Percentiles rank a stretch among this genome's conserved stretches.
Evolutionary conservation across 1,140 invertebrate genomes (phyloP).

Genomic region (Chymomyza costata): DNA sequence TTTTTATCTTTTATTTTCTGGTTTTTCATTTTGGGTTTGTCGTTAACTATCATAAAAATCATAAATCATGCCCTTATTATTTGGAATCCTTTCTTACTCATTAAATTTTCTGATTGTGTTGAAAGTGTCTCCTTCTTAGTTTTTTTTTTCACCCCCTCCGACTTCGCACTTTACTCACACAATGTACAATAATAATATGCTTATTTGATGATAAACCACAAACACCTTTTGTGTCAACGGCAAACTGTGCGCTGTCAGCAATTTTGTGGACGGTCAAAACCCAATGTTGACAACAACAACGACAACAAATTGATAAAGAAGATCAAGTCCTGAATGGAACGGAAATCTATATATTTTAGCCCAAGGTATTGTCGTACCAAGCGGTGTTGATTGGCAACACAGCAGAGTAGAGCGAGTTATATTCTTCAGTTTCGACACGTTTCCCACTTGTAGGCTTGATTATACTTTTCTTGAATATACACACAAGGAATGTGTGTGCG

Average conservation of each 20-base stretch:
- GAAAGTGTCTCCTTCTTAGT: neutral
- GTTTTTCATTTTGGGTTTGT: neutral
- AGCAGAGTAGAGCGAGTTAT: slow-evolving; percentile 48
- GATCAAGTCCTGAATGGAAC: no score
- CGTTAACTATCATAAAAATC: neutral
- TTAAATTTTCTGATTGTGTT: slow-evolving; percentile 36
- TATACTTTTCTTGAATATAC: slow-evolving; percentile 34
- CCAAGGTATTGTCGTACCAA: slow-evolving; percentile 29
- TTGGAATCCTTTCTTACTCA: slow-evolving; percentile 37
- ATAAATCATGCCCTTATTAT: neutral
- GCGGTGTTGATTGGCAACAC: slow-evolving; percentile 56
- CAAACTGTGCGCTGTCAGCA: slow-evolving; percentile 45
- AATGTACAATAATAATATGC: slow-evolving; percentile 61
- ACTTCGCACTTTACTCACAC: neutral
- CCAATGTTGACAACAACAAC: slow-evolving; percentile 11
- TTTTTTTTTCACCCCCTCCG: neutral
- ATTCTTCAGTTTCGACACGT: slow-evolving; percentile 72
- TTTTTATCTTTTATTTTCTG: neutral
- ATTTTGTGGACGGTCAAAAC: slow-evolving; percentile 24
- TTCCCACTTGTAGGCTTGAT: slow-evolving; percentile 48
- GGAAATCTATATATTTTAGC: no score
- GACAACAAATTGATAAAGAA: neutral
- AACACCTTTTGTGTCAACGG: slow-evolving; percentile 66
- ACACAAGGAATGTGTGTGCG: no score
- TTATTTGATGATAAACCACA: slow-evolving; percentile 62